Base-by-base conservation (phyloP, 2,797 vertebrate species). In the Prionace glauca region DNA sequence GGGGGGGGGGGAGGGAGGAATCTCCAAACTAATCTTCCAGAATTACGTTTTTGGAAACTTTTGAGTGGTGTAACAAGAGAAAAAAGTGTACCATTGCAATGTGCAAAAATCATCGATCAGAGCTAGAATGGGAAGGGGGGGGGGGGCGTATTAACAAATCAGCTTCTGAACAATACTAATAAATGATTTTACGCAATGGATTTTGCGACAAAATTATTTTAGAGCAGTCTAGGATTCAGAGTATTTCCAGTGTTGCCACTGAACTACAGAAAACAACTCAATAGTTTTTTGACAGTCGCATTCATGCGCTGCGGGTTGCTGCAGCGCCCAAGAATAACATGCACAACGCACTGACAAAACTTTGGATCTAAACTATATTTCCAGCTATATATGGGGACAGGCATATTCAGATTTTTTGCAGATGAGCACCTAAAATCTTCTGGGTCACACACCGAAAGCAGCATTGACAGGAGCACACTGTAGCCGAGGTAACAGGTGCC, bases 401-500 rank as follows among this genome's bases (percentile, higher is more conserved):
- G 20, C 20, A 92, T 24, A 36, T 67, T 92, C 65, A 11, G n/a
- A 92, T 24, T 69, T 67, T 67, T 41, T 36, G 65, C 8, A 41
- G 62, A 92, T 69, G n/a, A 41, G 90, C 62, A 22, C n/a, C 62
- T 62, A n/a, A 36, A 69, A 92, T 69, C 2, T 41, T 69, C 65
- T 92, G 62, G 62, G 62, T 8, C 90, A 67, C 20, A 92, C 9
- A 41, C 32, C n/a, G 81, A 84, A 92, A 7, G 41, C 90, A 92
- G 62, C 62, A 41, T 69, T 92, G 90, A 3, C 62, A 67, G 90
- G 16, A 92, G 24, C 8, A n/a, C 62, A 36, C n/a, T 67, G 65
- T 22, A 72, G 69, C 36, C 91, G 62, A 93, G 69, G 36, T 72
- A 94, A 94, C 92, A 94, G 93, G 93, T 94, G 93, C 69, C 69